phyloP scores from a whole-genome alignment of 2,113 vertebrate genomes.

The Serinus canaria region DNA sequence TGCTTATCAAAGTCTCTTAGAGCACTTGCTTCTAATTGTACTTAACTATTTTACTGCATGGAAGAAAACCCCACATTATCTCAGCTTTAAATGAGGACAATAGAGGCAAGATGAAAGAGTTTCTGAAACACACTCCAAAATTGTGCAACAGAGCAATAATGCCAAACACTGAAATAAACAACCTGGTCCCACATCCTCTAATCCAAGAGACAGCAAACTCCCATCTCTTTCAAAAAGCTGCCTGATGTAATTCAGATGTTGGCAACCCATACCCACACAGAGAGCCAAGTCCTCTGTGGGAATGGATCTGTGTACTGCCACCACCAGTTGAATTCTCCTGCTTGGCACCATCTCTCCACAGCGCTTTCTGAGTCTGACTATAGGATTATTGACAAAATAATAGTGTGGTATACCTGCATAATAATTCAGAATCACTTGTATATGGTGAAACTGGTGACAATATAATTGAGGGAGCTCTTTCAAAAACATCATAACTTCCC shows the following conservation, averaged over 20 bases:
- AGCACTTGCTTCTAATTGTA: neutral
- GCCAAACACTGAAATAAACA: neutral
- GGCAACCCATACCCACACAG: neutral
- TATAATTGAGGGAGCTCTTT: neutral
- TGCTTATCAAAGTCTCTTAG: neutral
- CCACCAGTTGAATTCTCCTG: neutral
- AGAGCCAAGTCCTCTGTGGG: neutral
- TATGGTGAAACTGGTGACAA: neutral
- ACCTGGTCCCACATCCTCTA: neutral
- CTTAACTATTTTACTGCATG: neutral
- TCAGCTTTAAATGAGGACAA: neutral
- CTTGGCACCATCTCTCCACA: neutral
- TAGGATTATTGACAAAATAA: neutral
- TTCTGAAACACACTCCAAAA: neutral
- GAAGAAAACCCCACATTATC: neutral
- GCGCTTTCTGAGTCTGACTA: neutral
- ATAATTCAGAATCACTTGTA: neutral
- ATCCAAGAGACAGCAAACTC: neutral
- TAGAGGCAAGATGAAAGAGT: neutral
- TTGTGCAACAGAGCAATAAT: neutral
- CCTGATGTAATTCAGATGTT: neutral
- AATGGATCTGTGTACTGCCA: neutral
- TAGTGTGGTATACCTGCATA: neutral
- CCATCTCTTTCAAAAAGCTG: neutral
- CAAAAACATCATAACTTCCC: neutral